phyloP scores from a whole-genome alignment of 2,888 invertebrate species.

The Aspidiotus destructor region DNA sequence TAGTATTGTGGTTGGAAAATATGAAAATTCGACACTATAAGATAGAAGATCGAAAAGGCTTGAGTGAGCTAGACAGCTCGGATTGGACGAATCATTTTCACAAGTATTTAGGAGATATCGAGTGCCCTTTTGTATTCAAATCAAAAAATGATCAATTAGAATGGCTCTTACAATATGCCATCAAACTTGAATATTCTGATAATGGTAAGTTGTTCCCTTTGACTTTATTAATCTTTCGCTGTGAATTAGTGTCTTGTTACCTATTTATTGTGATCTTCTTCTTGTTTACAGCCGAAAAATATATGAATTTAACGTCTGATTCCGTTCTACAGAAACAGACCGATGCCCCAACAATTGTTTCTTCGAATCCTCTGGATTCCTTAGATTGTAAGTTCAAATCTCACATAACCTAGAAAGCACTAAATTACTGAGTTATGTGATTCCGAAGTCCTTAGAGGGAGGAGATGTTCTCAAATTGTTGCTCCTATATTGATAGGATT shows the following conservation, averaged over 20 bases:
- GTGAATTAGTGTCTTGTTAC: too few species aligned
- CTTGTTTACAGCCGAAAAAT: constrained; percentile 56
- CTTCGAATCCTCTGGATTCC: constrained; percentile 73
- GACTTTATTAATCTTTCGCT: constrained; percentile 8
- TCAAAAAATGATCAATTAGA: constrained; percentile 61
- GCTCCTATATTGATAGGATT: too few species aligned
- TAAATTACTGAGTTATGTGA: too few species aligned
- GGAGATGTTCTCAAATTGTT: too few species aligned
- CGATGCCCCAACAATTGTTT: constrained; percentile 60
- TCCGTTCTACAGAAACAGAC: constrained; percentile 48
- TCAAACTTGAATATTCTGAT: constrained; percentile 72
- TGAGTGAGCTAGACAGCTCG: constrained; percentile 57
- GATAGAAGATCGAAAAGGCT: constrained; percentile 63
- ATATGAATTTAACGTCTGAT: constrained; percentile 55
- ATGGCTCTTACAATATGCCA: constrained; percentile 76
- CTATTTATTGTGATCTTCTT: not conserved
- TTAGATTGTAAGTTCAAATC: constrained; percentile 62
- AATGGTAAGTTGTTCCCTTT: constrained; percentile 49
- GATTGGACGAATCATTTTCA: constrained; percentile 63
- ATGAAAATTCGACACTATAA: constrained; percentile 82
- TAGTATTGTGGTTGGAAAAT: constrained; percentile 85
- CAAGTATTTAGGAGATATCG: constrained; percentile 64
- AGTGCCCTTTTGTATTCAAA: constrained; percentile 56
- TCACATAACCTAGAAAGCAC: too few species aligned
- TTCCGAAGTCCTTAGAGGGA: too few species aligned